Percentiles rank a stretch among this genome's conserved stretches.
These are phyloP conservation scores for Macrotus californicus DNA, from an alignment of 2,113 vertebrate genomes.

Conservation along the genomic window DNA sequence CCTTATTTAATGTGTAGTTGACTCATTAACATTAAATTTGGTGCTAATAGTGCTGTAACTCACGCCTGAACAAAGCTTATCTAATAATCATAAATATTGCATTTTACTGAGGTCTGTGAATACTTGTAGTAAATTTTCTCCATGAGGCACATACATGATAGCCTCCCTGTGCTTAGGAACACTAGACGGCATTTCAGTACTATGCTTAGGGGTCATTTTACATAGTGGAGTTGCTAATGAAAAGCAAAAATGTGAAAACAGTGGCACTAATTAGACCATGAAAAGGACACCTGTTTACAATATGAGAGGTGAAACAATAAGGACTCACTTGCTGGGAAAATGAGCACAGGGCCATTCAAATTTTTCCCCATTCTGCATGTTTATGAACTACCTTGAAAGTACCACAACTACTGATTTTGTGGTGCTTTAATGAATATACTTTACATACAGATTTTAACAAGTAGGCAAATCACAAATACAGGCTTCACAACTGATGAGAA, in stretches of 20 bases:
- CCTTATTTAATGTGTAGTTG: not conserved
- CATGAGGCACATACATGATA: not conserved
- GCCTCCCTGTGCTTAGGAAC: not conserved
- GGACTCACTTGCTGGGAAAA: not conserved
- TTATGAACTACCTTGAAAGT: not conserved
- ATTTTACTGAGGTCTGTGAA: not conserved
- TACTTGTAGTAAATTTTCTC: not conserved
- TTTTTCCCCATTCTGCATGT: not conserved
- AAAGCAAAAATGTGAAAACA: not conserved
- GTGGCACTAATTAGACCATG: not conserved
- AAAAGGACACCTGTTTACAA: not conserved
- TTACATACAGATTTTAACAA: conserved; percentile 12
- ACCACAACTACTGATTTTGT: not conserved
- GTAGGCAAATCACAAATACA: not conserved
- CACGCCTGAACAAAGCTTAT: not conserved
- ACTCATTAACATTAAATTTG: not conserved
- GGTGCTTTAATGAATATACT: not conserved
- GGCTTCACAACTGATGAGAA: not conserved
- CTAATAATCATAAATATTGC: not conserved
- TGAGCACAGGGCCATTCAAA: not conserved
- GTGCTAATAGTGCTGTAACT: not conserved
- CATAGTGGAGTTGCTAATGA: not conserved
- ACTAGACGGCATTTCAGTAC: not conserved
- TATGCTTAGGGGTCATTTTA: not conserved
- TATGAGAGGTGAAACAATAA: not conserved